Evolutionary conservation across 1,140 invertebrate species (phyloP).

Genomic region (Muscidifurax raptorellus): DNA sequence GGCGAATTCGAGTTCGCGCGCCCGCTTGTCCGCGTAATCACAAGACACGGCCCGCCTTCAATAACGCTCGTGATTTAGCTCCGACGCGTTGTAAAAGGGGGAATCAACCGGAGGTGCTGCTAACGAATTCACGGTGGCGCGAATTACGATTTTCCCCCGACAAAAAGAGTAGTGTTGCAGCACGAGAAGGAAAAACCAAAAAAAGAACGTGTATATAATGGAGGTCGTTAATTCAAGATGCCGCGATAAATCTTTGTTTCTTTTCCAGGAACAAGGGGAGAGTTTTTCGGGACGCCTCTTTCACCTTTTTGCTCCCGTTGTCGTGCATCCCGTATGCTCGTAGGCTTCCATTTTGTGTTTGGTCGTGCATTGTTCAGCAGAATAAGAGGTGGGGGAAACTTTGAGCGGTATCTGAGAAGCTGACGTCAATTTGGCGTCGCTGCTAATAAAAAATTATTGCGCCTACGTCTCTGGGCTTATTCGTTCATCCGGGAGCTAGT

Average conservation of each 20-base stretch:
- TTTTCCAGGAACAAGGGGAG: background rate
- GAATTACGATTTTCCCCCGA: background rate
- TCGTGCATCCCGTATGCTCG: no score
- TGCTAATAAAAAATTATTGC: background rate
- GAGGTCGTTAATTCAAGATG: constrained; percentile 28
- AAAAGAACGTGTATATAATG: background rate
- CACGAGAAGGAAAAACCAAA: background rate
- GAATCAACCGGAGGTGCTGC: background rate
- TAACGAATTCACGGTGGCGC: background rate
- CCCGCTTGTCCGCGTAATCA: constrained; percentile 19
- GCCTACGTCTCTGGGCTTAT: background rate
- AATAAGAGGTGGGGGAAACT: no score
- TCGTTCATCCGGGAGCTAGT: background rate
- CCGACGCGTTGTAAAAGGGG: background rate
- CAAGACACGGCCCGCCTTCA: constrained; percentile 15
- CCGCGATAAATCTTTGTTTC: constrained; percentile 28
- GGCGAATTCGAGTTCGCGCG: background rate
- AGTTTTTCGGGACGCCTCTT: background rate
- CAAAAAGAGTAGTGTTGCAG: background rate
- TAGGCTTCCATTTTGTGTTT: background rate
- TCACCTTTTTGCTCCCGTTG: background rate
- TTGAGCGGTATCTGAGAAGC: no score
- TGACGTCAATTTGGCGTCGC: no score
- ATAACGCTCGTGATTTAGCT: constrained; percentile 24
- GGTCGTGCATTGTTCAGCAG: no score